Percentiles rank a stretch among this genome's conserved stretches.
These are phyloP conservation scores for Rhynchonema sp. DNA, from an alignment of 2,888 invertebrate species.

Conservation along the genomic window DNA sequence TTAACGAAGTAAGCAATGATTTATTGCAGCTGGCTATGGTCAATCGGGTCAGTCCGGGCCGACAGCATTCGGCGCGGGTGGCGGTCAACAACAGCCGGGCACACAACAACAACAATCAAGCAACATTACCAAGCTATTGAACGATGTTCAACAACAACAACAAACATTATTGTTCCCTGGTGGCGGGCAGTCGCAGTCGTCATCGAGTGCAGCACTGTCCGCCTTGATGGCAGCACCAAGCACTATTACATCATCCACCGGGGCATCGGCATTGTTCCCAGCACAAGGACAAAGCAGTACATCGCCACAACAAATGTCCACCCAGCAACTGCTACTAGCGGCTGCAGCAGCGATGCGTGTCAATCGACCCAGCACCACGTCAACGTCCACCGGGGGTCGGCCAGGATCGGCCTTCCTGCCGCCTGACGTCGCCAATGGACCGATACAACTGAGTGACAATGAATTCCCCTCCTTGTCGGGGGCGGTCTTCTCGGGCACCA, in stretches of 20 bases:
- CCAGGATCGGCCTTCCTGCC: too few species aligned
- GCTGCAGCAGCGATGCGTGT: background rate
- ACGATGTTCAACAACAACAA: too few species aligned
- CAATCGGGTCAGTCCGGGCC: too few species aligned
- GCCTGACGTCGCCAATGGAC: background rate
- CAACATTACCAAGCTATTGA: too few species aligned
- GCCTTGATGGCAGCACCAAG: background rate
- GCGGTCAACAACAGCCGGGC: too few species aligned
- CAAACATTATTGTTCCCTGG: too few species aligned
- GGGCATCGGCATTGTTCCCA: too few species aligned
- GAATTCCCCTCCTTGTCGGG: background rate
- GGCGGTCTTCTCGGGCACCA: background rate
- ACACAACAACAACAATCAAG: too few species aligned
- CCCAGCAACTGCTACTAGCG: background rate
- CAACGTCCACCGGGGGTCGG: too few species aligned
- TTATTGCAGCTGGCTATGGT: too few species aligned
- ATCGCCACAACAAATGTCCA: background rate
- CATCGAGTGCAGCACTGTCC: background rate
- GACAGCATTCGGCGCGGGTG: too few species aligned
- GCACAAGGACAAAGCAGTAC: background rate
- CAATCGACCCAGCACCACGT: background rate
- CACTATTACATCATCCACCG: background rate
- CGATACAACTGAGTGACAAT: background rate
- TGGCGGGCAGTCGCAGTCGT: background rate
- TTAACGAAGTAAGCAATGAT: too few species aligned